Evolutionary conservation across 2,888 invertebrate genomes (phyloP).

Genomic region (Invenusta paracnida): DNA sequence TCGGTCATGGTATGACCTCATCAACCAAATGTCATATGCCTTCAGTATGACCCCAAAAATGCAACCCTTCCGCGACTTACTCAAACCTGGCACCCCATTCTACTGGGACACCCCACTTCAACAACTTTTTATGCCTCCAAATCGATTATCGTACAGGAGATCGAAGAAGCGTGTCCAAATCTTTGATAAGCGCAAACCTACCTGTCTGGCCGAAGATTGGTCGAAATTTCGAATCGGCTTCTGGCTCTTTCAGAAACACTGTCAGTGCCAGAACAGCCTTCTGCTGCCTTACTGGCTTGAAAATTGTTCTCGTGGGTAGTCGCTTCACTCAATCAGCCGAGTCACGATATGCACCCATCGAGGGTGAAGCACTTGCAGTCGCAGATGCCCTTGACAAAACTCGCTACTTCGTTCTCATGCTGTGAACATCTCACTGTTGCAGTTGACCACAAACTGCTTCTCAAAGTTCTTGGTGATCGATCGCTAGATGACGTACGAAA

Average conservation of each 20-base stretch:
- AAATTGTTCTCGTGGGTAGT: neutral
- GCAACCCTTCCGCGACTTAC: neutral
- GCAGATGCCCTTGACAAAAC: neutral
- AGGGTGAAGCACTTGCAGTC: neutral
- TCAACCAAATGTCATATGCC: neutral
- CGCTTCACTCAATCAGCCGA: neutral
- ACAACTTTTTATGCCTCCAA: neutral
- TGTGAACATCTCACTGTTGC: slow-evolving; percentile 42
- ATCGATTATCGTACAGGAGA: neutral
- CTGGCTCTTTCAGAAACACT: neutral
- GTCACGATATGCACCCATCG: neutral
- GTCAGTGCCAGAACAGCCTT: neutral
- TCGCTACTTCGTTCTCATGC: slow-evolving; percentile 44
- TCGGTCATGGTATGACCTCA: neutral
- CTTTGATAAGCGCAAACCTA: neutral
- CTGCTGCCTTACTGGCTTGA: neutral
- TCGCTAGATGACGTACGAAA: slow-evolving; percentile 44
- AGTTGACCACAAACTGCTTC: slow-evolving; percentile 45
- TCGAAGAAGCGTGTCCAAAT: slow-evolving; percentile 27
- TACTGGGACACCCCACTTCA: neutral
- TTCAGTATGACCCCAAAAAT: neutral
- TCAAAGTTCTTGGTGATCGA: slow-evolving; percentile 43
- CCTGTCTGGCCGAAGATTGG: neutral
- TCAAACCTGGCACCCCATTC: neutral
- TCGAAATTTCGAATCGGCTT: neutral